These are phyloP conservation scores for Scyliorhinus canicula DNA, from an alignment of 2,797 vertebrate species.

Conservation along the genomic window DNA sequence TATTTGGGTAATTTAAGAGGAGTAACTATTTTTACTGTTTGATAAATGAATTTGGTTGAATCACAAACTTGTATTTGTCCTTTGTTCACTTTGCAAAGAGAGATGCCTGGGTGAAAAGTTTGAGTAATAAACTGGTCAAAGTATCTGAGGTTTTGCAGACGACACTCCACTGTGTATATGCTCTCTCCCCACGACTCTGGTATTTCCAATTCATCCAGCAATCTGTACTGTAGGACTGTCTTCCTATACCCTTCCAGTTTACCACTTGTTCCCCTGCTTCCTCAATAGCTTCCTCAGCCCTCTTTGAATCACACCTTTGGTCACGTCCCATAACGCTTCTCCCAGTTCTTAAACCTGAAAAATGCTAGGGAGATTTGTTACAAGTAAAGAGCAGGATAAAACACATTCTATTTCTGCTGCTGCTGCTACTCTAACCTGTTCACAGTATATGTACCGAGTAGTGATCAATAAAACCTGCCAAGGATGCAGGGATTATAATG, in stretches of 20 bases:
- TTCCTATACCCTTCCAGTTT: neutral
- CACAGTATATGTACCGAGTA: neutral
- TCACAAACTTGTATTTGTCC: too few relatives aligned
- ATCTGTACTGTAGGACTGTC: neutral
- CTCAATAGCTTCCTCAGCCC: neutral
- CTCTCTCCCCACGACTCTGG: too few relatives aligned
- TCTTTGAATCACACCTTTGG: neutral
- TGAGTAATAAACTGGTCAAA: too few relatives aligned
- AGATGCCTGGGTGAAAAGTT: too few relatives aligned
- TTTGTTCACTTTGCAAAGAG: too few relatives aligned
- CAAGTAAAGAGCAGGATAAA: neutral
- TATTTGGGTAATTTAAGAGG: too few relatives aligned
- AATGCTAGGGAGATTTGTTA: neutral
- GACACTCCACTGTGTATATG: too few relatives aligned
- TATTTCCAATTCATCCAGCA: neutral
- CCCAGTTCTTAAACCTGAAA: neutral
- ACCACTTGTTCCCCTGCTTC: neutral
- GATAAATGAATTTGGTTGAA: too few relatives aligned
- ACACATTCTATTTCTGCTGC: neutral
- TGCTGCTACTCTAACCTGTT: neutral
- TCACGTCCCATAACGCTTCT: neutral
- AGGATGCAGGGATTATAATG: neutral
- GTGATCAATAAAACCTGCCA: neutral
- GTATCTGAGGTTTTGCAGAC: too few relatives aligned
- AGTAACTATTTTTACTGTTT: too few relatives aligned